These are phyloP conservation scores for Dryomyza anilis DNA, from an alignment of 2,888 invertebrate genomes.

Conservation along the genomic window DNA sequence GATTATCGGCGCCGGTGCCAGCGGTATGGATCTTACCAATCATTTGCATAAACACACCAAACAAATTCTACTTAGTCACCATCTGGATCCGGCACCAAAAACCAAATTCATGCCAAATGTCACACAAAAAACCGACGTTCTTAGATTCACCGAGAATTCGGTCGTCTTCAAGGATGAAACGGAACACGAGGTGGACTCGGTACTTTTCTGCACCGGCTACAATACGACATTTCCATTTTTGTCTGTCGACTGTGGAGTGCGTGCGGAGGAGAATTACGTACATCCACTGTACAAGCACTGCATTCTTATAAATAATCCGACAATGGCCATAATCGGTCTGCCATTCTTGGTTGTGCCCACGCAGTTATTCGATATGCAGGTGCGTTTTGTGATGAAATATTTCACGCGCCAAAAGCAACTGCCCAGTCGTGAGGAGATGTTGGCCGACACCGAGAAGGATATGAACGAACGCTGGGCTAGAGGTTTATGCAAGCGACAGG, in stretches of 20 bases:
- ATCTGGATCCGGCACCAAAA: constrained; percentile 62
- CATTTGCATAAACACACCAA: constrained; percentile 70
- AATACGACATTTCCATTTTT: constrained; percentile 78
- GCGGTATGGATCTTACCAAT: constrained; percentile 78
- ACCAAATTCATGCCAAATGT: constrained; percentile 73
- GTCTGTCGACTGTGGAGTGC: constrained; percentile 69
- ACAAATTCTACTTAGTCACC: constrained; percentile 73
- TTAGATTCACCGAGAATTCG: constrained; percentile 63
- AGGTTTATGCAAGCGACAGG: constrained; percentile 73
- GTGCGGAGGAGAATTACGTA: constrained; percentile 77
- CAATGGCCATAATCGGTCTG: constrained; percentile 81
- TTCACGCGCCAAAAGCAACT: constrained; percentile 69
- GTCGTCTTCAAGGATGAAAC: constrained; percentile 71
- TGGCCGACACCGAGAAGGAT: constrained; percentile 67
- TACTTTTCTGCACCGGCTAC: constrained; percentile 82
- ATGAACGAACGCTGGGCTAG: constrained; percentile 65
- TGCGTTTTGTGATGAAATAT: constrained; percentile 68
- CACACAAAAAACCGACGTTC: constrained; percentile 69
- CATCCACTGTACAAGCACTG: constrained; percentile 85
- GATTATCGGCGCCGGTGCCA: constrained; percentile 85
- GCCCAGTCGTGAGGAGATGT: constrained; percentile 71
- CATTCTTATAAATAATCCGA: constrained; percentile 78
- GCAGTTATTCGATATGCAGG: constrained; percentile 81
- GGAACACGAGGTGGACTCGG: constrained; percentile 68
- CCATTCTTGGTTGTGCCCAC: constrained; percentile 81